Evolutionary conservation across 2,888 invertebrate species (phyloP), one percentile per base, ranked within the genome.

Genomic region (Cosmorhoe ocellata): DNA sequence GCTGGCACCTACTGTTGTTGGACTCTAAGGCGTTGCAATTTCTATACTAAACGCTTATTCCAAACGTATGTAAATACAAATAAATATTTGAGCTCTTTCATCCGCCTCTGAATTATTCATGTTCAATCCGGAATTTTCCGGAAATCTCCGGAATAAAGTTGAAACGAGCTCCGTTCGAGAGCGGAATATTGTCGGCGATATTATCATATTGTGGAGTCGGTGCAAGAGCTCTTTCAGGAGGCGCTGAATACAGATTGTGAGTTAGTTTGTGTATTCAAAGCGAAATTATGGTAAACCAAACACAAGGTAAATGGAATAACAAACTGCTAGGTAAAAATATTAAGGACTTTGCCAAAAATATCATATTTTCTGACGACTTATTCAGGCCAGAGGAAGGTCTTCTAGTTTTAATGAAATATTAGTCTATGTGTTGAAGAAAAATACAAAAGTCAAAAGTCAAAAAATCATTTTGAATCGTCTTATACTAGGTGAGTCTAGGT

Each of bases 221-320:
- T 45, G 50, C 47, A 42, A 30, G 28, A 31, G 41, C 55, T 54
- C 41, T 45, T 43, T 36, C 40, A 43, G 40, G 40, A 43, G 43
- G 50, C 46, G 50, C 46, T 56, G 61, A 61, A 61, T 61, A 61
- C 56, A 56, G 56, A 61, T 58, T 51, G 51, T 32, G 48, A 42
- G 51, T 56, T 48, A 53, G 39, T 30, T 52, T 48, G 44, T 44
- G 48, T 53, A 47, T 47, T 47, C 46, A 36, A 51, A 26, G 33
- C 8, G 34, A 39, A n/a, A 39, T 34, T 40, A 45, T 34, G 42
- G 10, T 51, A 42, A 51, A 42, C 12, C 4, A 31, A 36, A 22
- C 9, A 22, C 8, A 36, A 24, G 24, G 22, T 36, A n/a, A 12
- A 11, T 1, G 12, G 12, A 24, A 24, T 26, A 24, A 13, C 3